Conservation (phyloP, 2,888 invertebrate genomes). For the Arctia plantaginis region DNA sequence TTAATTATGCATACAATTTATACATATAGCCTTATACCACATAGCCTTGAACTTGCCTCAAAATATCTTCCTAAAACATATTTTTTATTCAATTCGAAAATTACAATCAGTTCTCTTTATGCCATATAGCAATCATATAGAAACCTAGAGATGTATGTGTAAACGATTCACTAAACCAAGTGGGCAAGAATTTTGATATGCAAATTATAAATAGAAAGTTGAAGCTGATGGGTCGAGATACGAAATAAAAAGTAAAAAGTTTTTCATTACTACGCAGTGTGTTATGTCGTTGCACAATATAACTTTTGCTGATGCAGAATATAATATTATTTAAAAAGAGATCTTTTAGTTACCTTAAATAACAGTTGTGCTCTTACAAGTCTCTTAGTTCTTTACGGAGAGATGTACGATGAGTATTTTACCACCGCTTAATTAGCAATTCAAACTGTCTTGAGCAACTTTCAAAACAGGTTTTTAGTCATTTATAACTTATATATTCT, state of each 20-base stretch:
- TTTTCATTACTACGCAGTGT: slow-evolving; percentile 19
- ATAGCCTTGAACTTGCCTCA: neutral
- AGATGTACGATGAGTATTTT: neutral
- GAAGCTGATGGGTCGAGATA: slow-evolving; percentile 24
- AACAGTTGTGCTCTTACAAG: neutral
- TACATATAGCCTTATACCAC: too few species aligned
- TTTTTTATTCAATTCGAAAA: neutral
- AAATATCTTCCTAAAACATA: neutral
- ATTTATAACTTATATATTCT: neutral
- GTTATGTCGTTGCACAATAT: neutral
- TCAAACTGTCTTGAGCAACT: slow-evolving; percentile 1
- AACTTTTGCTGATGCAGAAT: neutral
- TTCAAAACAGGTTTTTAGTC: slow-evolving; percentile 5
- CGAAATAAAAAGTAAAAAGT: slow-evolving; percentile 23
- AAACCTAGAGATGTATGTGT: slow-evolving; percentile 6
- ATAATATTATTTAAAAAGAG: neutral
- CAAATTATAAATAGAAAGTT: slow-evolving; percentile 51
- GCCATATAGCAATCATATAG: neutral
- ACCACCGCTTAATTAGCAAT: slow-evolving; percentile 2
- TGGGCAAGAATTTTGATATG: slow-evolving; percentile 40
- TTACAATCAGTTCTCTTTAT: too few species aligned
- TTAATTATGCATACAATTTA: neutral
- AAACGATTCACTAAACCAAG: slow-evolving; percentile 3
- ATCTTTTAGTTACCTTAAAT: neutral
- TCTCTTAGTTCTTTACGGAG: neutral